A percentile compares a stretch with the other conserved stretches of the same genome.
Evolutionary conservation across 2,797 vertebrate species (phyloP).

Genomic region (Columba guinea): DNA sequence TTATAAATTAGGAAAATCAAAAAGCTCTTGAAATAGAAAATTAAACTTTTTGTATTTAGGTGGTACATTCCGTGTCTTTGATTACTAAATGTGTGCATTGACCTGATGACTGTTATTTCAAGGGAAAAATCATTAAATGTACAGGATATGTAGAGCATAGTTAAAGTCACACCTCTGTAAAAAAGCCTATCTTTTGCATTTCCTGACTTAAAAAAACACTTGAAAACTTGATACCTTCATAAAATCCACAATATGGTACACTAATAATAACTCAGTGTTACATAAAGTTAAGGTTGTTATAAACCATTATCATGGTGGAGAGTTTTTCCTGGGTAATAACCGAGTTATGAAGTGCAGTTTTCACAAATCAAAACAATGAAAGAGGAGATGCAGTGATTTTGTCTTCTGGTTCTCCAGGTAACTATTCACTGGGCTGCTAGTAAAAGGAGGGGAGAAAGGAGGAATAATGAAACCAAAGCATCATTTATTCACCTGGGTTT

Average conservation of each 20-base stretch:
- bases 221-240: not conserved
- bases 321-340: not conserved
- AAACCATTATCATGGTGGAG: not conserved
- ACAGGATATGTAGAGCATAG: not conserved
- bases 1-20: not conserved
- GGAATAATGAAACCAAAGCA: not conserved
- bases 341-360: not conserved
- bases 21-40: not conserved
- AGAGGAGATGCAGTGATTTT: not conserved
- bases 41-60: not conserved
- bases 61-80: not conserved
- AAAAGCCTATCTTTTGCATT: not conserved
- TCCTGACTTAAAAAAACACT: not conserved
- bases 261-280: constrained; percentile 11
- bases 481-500: not conserved
- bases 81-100: not conserved
- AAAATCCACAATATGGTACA: not conserved
- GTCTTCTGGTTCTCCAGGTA: not conserved
- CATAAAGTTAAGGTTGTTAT: not conserved
- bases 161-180: not conserved
- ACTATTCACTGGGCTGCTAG: not conserved
- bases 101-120: not conserved
- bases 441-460: not conserved
- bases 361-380: constrained; percentile 28
- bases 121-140: not conserved